phyloP scores from a whole-genome alignment of 2,797 vertebrate species.

The Sebastes steindachneri region DNA sequence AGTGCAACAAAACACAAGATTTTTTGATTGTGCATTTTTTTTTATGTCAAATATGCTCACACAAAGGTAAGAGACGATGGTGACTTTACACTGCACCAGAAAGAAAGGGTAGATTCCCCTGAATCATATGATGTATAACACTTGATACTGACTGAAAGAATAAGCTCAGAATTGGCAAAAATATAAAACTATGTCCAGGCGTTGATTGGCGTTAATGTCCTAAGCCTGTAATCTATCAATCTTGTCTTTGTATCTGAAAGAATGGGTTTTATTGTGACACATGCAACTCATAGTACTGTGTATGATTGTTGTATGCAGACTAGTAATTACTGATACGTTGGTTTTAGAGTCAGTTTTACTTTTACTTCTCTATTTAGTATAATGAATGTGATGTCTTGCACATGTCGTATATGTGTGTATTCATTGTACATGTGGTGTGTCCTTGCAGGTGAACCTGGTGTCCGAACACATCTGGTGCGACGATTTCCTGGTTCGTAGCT shows the following conservation, averaged over 20 bases:
- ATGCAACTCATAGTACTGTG: not conserved
- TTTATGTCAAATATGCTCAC: not conserved
- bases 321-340: not conserved
- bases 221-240: not conserved
- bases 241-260: not conserved
- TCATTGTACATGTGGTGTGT: not conserved
- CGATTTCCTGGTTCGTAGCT: conserved; percentile 96
- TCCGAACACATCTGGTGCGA: conserved; percentile 99
- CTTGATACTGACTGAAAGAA: too few species aligned
- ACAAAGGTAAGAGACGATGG: too few species aligned
- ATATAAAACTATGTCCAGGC: not conserved
- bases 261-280: not conserved
- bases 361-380: too few species aligned
- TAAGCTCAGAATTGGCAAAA: not conserved
- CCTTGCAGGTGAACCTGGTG: conserved; percentile 91
- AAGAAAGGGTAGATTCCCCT: too few species aligned
- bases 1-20: too few species aligned
- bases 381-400: not conserved
- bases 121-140: too few species aligned
- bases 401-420: not conserved
- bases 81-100: not conserved
- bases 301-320: too few species aligned
- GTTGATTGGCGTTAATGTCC: too few species aligned
- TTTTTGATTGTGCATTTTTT: too few species aligned
- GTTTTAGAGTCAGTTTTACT: not conserved